Evolutionary conservation across 2,113 vertebrate genomes (phyloP), one percentile per base, ranked within the genome.

Genomic region (Labrus mixtus): DNA sequence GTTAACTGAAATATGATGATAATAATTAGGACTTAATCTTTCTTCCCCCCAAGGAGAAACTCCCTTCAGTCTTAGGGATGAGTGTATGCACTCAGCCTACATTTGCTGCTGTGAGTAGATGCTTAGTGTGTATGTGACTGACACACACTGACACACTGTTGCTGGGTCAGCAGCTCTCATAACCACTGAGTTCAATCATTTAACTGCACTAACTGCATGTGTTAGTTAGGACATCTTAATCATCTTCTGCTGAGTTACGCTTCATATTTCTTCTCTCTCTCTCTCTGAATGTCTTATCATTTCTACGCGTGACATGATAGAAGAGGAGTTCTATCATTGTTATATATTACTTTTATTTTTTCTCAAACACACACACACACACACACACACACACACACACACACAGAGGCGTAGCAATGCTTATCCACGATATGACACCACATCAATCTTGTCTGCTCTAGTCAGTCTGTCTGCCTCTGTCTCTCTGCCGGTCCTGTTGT

Each of bases 111-210:
- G 54, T 68, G 69, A 60, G 73, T 55, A 50, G 69, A 82, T 60
- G 66, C 71, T 87, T 50, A 39, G 69, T 83, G 79, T 86, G 85
- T 36, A 61, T 39, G 16, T 48, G 16, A 12, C 5, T 48, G 46
- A 82, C 75, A 73, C 57, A 60, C 65, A 43, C 65, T 68, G 79
- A 73, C 57, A 60, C 65, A 43, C 65, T 68, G 79, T 65, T 90
- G 86, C 82, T 82, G 80, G 86, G 67, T 90, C 90, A 89, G 82
- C 82, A 76, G 77, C 65, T 85, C 13, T 39, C 54, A 58, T 65
- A 79, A 86, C 72, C 76, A 75, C 83, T 22, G 68, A 12, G 53
- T 71, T 85, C 50, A 56, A 64, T 83, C 82, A 69, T 84, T 75
- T 70, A 76, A 64, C 81, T 51, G 41, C 78, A 80, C 69, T 80